Base-by-base conservation (phyloP, 2,888 invertebrate genomes). In the Seira musarum region DNA sequence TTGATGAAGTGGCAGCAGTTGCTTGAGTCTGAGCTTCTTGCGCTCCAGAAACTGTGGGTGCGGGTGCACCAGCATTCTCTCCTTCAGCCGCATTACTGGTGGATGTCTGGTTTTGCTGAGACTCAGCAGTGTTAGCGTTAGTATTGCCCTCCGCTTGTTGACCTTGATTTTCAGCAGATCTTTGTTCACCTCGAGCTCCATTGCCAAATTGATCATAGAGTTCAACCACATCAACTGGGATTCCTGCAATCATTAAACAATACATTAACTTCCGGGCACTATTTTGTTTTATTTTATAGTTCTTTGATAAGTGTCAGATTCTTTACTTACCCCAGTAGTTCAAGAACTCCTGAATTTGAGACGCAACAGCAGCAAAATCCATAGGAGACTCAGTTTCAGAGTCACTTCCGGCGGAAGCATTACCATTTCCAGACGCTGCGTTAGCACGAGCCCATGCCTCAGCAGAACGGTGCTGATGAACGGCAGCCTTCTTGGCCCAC, bases 141-240 rank as follows among this genome's bases (percentile, higher is more conserved):
- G 57, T 13, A 64, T 61, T 64, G n/a, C 22, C 53, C 21, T 46
- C 19, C 30, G 24, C 19, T 0, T 68, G 78, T 49, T 78, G 71
- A 40, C 77, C 71, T 57, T 71, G 77, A 57, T 80, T 84, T 21
- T 81, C 83, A 24, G 46, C 63, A 53, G 81, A 46, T 0, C 30
- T 49, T 10, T 79, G 81, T 66, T 76, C 70, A 24, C 83, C 80
- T 57, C 80, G 80, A 8, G 6, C 40, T 8, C 6, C 40, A 64
- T 84, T 86, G 21, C 85, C 85, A 74, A 76, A 83, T 49, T 85
- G 81, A 72, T 86, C 85, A 49, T 85, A 86, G 15, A 86, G 72
- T 17, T 84, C 84, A 0, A 86, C 85, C 21, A 86, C 86, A 73
- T 86, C 86, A 78, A 86, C 84, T 40, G 86, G 86, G 24, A 86